These are phyloP conservation scores for Echinometra lucunter DNA, from an alignment of 53 echinoderm and acorn worm genomes.

Conservation along the genomic window DNA sequence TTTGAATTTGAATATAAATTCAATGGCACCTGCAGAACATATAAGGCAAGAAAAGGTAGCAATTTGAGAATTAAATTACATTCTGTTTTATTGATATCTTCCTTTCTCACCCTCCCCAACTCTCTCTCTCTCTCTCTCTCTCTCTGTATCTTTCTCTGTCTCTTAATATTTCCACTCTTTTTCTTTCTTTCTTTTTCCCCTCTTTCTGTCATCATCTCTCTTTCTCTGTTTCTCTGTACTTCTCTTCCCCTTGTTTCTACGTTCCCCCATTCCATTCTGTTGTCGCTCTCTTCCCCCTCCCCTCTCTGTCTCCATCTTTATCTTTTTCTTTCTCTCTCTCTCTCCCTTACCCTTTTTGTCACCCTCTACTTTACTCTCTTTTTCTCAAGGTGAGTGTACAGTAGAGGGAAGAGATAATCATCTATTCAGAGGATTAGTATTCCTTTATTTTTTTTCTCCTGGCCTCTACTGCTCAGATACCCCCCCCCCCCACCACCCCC, in stretches of 20 bases:
- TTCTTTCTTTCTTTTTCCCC: not conserved
- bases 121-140: not conserved
- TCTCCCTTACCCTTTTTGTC: not conserved
- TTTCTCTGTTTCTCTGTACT: not conserved
- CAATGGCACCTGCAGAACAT: no score
- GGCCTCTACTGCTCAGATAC: not conserved
- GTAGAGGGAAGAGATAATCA: constrained; percentile 12
- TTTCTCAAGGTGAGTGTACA: constrained; percentile 28
- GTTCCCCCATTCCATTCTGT: not conserved
- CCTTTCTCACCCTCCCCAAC: not conserved
- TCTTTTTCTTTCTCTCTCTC: not conserved
- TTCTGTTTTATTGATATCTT: not conserved
- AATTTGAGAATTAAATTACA: no score
- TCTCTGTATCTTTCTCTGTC: not conserved
- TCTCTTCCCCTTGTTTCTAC: not conserved
- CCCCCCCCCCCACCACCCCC: not conserved
- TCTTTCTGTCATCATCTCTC: not conserved
- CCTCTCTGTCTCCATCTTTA: not conserved
- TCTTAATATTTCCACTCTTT: not conserved
- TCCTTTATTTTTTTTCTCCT: not conserved
- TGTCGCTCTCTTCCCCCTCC: not conserved
- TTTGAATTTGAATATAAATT: no score
- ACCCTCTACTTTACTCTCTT: not conserved
- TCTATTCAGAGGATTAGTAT: not conserved
- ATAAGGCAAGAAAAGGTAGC: no score